Conservation (phyloP, 1,140 invertebrate species). For the Pissodes strobi region DNA sequence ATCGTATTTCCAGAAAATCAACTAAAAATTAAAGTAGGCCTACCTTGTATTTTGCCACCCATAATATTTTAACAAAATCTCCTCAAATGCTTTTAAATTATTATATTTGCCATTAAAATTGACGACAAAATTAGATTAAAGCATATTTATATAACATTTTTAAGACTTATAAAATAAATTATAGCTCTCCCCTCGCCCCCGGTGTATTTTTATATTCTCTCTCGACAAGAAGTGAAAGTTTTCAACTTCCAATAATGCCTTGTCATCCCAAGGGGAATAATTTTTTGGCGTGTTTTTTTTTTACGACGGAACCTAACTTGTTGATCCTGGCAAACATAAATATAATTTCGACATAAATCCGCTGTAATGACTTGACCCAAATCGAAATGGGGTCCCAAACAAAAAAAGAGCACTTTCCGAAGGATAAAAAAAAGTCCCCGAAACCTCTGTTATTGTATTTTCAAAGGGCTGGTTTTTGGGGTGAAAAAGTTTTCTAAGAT, state of each 20-base stretch:
- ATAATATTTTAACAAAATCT: no score
- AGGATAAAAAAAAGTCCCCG: constrained; percentile 10
- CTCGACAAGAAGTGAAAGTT: neutral
- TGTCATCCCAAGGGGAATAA: constrained; percentile 2
- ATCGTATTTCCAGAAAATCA: no score
- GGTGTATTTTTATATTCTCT: no score
- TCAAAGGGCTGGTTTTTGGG: constrained; percentile 13
- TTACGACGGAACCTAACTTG: constrained; percentile 14
- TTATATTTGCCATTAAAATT: no score
- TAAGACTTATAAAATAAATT: no score
- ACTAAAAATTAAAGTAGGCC: no score
- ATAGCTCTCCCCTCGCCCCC: no score
- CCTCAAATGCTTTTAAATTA: no score
- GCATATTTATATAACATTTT: no score
- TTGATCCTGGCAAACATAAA: constrained; percentile 23
- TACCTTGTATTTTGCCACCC: no score
- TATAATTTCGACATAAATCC: constrained; percentile 29
- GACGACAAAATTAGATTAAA: no score
- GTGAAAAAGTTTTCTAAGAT: constrained; percentile 7
- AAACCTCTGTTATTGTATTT: constrained; percentile 25
- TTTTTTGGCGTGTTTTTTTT: constrained; percentile 9
- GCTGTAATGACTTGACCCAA: constrained; percentile 24
- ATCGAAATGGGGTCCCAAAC: constrained; percentile 14
- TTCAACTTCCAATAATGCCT: constrained; percentile 1
- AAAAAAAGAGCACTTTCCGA: constrained; percentile 16